Percentiles rank a stretch among this genome's conserved stretches.
Conservation (phyloP, 2,113 vertebrate species). For the Alethe diademata region DNA sequence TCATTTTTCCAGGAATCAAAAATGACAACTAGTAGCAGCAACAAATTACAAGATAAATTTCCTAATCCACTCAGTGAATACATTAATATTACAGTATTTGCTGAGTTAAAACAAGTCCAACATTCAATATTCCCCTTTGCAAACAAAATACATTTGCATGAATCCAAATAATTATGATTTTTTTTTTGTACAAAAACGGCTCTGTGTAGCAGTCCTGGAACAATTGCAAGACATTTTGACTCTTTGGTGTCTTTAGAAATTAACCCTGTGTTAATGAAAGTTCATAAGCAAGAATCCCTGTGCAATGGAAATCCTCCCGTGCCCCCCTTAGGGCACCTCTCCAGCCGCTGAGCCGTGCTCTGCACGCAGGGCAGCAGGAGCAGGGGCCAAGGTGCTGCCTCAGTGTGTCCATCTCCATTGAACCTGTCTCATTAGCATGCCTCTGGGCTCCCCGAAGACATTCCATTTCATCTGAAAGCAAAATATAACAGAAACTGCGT, state of each 20-base stretch:
- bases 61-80: constrained; percentile 62
- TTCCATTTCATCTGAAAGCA: constrained; percentile 53
- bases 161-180: background rate
- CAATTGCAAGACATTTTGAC: constrained; percentile 25
- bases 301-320: constrained; percentile 10
- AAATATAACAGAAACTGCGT: constrained; percentile 70
- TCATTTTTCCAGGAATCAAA: constrained; percentile 37
- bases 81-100: constrained; percentile 66
- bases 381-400: constrained; percentile 50
- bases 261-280: constrained; percentile 59
- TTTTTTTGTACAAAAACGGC: background rate
- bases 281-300: constrained; percentile 42
- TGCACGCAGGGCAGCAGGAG: constrained; percentile 2
- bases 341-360: background rate
- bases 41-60: constrained; percentile 68
- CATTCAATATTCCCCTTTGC: constrained; percentile 49
- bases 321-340: constrained; percentile 17
- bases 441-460: constrained; percentile 38
- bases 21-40: constrained; percentile 59
- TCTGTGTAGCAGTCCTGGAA: constrained; percentile 5
- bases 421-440: constrained; percentile 60
- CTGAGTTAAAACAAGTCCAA: constrained; percentile 57
- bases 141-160: constrained; percentile 50
- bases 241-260: constrained; percentile 50
- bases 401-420: constrained; percentile 46